Evolutionary conservation across 2,113 vertebrate genomes (phyloP).

Genomic region (Saguinus imperator): DNA sequence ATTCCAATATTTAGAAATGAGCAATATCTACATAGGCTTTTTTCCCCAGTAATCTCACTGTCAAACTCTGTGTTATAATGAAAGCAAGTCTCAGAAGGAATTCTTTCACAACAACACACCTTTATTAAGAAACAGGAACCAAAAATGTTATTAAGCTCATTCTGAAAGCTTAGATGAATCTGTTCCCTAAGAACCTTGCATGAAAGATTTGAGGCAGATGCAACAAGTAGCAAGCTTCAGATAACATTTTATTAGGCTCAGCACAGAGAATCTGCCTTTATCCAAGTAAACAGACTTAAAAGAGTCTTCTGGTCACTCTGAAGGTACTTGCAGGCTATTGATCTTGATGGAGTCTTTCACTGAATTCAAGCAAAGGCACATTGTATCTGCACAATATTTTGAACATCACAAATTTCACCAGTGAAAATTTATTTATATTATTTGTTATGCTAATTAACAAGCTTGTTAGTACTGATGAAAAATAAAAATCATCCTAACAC

Average conservation of each 20-base stretch:
- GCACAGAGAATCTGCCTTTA: background rate
- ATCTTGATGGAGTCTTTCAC: background rate
- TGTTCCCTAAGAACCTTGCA: background rate
- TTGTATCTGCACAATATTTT: background rate
- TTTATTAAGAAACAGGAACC: background rate
- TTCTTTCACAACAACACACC: background rate
- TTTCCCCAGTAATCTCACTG: background rate
- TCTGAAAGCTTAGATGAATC: background rate
- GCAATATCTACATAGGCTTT: background rate
- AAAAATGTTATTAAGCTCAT: background rate
- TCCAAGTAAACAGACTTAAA: background rate
- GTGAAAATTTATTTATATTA: background rate
- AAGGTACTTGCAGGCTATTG: background rate
- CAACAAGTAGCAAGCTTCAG: background rate
- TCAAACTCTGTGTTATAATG: background rate
- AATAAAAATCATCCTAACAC: slow-evolving; percentile 2
- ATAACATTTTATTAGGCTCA: background rate
- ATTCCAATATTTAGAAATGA: background rate
- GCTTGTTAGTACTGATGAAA: background rate
- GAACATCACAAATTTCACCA: background rate
- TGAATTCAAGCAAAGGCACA: background rate
- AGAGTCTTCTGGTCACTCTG: background rate
- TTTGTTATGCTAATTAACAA: background rate
- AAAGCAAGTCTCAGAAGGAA: background rate
- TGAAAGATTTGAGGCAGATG: background rate